These are phyloP conservation scores for Pantherophis alleghaniensis DNA, from an alignment of 2,797 vertebrate species.

Conservation along the genomic window DNA sequence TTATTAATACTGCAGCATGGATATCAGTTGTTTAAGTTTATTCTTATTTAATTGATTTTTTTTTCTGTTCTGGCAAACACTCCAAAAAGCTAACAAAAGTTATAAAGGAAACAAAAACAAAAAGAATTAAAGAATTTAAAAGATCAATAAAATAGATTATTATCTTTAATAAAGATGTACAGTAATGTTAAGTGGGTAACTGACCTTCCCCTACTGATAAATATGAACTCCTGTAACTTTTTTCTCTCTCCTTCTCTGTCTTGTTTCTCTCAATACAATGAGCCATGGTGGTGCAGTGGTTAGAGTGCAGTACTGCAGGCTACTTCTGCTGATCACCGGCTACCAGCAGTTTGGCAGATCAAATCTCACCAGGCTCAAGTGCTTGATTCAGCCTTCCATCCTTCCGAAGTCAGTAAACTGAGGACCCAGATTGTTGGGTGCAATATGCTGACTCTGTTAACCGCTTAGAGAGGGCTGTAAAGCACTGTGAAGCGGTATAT, in stretches of 20 bases:
- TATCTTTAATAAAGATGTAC: neutral
- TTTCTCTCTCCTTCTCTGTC: neutral
- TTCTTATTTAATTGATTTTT: neutral
- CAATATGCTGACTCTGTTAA: too few species aligned
- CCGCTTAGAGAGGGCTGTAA: too few species aligned
- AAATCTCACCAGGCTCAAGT: too few species aligned
- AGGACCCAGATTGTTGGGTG: too few species aligned
- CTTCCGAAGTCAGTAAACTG: too few species aligned
- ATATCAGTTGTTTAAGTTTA: neutral
- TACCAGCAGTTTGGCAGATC: too few species aligned
- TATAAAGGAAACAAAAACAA: neutral
- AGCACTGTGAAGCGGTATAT: too few species aligned
- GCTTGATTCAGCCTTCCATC: too few species aligned
- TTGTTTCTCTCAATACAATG: neutral
- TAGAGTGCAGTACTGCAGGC: too few species aligned
- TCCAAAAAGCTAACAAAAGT: neutral
- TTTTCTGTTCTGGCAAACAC: neutral
- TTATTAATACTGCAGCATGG: neutral
- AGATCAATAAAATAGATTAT: neutral
- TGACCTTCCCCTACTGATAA: neutral
- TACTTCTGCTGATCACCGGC: too few species aligned
- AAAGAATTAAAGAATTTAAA: neutral
- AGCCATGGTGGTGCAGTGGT: too few species aligned
- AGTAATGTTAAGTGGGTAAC: neutral
- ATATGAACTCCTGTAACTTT: neutral